Percentiles rank a stretch among this genome's conserved stretches.
Conservation (phyloP, 2,113 vertebrate genomes). For the Chaetodon auriga region DNA sequence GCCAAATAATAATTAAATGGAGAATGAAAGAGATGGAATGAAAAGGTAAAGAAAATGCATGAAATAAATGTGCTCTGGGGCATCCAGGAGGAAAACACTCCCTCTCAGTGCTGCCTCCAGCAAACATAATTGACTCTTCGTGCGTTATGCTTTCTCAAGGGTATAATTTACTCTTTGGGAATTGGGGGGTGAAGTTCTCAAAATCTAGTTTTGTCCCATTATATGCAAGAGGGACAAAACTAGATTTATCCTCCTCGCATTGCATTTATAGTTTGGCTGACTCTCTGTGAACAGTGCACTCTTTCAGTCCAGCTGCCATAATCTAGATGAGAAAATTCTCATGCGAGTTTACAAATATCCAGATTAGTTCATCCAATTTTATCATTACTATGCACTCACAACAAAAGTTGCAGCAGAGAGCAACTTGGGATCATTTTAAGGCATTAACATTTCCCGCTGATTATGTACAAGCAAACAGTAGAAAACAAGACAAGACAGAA, state of each 20-base stretch:
- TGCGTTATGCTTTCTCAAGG: neutral
- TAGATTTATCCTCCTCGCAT: no score
- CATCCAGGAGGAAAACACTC: neutral
- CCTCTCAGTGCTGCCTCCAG: neutral
- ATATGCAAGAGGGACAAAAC: no score
- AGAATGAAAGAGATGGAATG: neutral
- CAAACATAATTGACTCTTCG: neutral
- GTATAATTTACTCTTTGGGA: slow-evolving; percentile 11
- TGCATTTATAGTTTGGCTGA: neutral
- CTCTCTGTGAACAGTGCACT: neutral
- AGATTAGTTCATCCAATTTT: neutral
- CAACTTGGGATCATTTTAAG: no score
- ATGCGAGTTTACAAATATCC: neutral
- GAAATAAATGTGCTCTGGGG: neutral
- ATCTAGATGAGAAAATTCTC: neutral
- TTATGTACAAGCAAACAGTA: no score
- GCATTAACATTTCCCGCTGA: no score
- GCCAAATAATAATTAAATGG: neutral
- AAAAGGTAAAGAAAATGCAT: neutral
- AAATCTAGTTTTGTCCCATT: neutral
- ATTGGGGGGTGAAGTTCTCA: neutral
- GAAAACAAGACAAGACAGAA: no score
- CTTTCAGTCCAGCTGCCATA: neutral
- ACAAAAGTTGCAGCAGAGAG: no score
- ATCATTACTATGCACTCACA: neutral